A percentile compares a stretch with the other conserved stretches of the same genome.
These are phyloP conservation scores for Argyresthia goedartella DNA, from an alignment of 2,888 invertebrate genomes.

Conservation along the genomic window DNA sequence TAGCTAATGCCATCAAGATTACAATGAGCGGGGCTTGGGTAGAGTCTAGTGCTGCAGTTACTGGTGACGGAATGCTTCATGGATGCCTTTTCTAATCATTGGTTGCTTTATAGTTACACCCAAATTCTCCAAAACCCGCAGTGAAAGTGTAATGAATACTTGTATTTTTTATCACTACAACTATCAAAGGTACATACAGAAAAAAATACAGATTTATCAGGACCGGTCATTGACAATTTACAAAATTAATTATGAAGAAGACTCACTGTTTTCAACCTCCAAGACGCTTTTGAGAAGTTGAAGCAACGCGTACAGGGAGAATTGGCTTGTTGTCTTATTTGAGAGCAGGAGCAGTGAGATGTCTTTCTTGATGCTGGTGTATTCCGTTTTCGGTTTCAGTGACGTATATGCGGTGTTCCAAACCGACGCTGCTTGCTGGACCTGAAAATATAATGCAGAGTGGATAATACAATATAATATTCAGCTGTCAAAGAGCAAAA, in stretches of 20 bases:
- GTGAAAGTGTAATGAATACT: too few species aligned
- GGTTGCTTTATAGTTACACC: too few species aligned
- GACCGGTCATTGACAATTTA: background rate
- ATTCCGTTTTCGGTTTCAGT: slow-evolving; percentile 16
- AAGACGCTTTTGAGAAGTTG: slow-evolving; percentile 26
- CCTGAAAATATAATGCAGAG: slow-evolving; percentile 19
- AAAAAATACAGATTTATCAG: background rate
- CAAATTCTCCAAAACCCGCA: too few species aligned
- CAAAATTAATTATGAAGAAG: background rate
- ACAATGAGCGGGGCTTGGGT: slow-evolving; percentile 55
- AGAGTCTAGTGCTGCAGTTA: slow-evolving; percentile 42
- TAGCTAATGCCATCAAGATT: slow-evolving; percentile 52
- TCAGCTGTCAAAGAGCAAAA: too few species aligned
- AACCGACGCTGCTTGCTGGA: slow-evolving; percentile 21
- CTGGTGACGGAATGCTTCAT: slow-evolving; percentile 23
- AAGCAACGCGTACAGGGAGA: slow-evolving; percentile 25
- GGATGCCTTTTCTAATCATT: slow-evolving; percentile 60
- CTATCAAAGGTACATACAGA: background rate
- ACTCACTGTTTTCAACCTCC: slow-evolving; percentile 24
- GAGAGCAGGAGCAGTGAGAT: slow-evolving; percentile 15
- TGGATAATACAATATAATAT: slow-evolving; percentile 3
- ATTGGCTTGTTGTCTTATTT: slow-evolving; percentile 11
- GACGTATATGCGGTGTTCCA: slow-evolving; percentile 32
- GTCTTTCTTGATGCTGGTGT: slow-evolving; percentile 15
- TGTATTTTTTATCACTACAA: too few species aligned